phyloP scores from a whole-genome alignment of 2,888 invertebrate species.

The Cerastis leucographa region DNA sequence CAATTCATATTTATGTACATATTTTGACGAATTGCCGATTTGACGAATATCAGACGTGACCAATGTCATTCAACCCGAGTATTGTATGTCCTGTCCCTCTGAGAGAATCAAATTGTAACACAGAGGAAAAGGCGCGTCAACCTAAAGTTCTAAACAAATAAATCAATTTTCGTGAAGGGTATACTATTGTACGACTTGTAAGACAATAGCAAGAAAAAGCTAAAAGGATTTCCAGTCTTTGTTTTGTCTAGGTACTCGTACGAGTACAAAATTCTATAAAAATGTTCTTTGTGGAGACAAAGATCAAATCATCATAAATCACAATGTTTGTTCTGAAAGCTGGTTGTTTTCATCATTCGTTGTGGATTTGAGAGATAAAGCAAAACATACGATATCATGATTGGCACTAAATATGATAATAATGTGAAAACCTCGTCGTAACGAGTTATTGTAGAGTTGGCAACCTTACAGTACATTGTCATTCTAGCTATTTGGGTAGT shows the following conservation, averaged over 20 bases:
- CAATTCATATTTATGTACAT: too few relatives aligned
- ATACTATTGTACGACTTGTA: constrained; percentile 18
- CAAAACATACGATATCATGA: neutral
- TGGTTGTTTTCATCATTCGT: neutral
- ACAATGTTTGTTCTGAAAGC: neutral
- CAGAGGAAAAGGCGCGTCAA: constrained; percentile 2
- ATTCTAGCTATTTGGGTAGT: neutral
- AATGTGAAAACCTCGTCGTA: neutral
- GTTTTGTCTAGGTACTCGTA: constrained; percentile 14
- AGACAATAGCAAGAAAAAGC: constrained; percentile 38
- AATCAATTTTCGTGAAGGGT: constrained; percentile 33
- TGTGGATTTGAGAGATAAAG: neutral
- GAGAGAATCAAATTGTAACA: neutral
- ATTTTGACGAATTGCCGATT: too few relatives aligned
- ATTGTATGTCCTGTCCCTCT: constrained; percentile 2
- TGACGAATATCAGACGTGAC: too few relatives aligned
- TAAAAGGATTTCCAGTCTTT: constrained; percentile 46
- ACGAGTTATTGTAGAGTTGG: neutral
- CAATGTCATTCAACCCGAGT: too few relatives aligned
- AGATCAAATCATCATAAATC: constrained; percentile 36
- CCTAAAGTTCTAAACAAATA: constrained; percentile 32
- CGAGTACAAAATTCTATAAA: constrained; percentile 19
- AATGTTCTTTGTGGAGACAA: neutral
- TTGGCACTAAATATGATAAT: neutral
- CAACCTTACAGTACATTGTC: neutral